Conservation (phyloP, 1,140 invertebrate species). For the Euwallacea similis region DNA sequence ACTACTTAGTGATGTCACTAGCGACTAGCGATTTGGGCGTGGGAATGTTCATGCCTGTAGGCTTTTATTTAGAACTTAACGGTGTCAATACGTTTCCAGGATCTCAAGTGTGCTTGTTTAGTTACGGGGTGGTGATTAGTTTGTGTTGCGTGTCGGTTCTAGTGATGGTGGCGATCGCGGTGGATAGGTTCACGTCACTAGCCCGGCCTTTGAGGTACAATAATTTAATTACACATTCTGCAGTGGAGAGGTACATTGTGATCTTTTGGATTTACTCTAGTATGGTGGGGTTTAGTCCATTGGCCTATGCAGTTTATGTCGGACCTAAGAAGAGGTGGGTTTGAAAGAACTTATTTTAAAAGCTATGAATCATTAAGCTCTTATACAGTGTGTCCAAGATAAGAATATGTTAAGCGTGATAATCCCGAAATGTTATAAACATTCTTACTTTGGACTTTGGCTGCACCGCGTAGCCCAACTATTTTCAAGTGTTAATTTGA, state of each 20-base stretch:
- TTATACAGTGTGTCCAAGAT: no score
- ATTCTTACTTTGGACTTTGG: no score
- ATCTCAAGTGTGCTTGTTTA: slow-evolving; percentile 59
- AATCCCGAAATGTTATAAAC: no score
- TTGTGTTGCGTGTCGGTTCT: slow-evolving; percentile 66
- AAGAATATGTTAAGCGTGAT: no score
- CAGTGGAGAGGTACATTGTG: slow-evolving; percentile 62
- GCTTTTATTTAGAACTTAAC: slow-evolving; percentile 63
- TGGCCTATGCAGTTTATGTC: slow-evolving; percentile 56
- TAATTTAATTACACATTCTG: slow-evolving; percentile 65
- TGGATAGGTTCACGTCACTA: slow-evolving; percentile 66
- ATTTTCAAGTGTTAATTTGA: no score
- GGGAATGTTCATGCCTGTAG: slow-evolving; percentile 72
- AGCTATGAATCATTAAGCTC: no score
- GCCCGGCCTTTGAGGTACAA: slow-evolving; percentile 65
- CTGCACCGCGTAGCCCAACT: no score
- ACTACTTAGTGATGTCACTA: slow-evolving; percentile 72
- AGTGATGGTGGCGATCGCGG: slow-evolving; percentile 66
- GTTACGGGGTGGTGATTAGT: slow-evolving; percentile 65
- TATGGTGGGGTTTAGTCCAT: slow-evolving; percentile 60
- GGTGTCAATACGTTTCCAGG: slow-evolving; percentile 53
- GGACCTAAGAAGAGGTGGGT: slow-evolving; percentile 40
- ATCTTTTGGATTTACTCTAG: slow-evolving; percentile 65
- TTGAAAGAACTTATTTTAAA: neutral
- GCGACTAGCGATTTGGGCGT: slow-evolving; percentile 75